Base-by-base conservation (phyloP, 1,140 invertebrate species). In the Thaumatotibia leucotreta region DNA sequence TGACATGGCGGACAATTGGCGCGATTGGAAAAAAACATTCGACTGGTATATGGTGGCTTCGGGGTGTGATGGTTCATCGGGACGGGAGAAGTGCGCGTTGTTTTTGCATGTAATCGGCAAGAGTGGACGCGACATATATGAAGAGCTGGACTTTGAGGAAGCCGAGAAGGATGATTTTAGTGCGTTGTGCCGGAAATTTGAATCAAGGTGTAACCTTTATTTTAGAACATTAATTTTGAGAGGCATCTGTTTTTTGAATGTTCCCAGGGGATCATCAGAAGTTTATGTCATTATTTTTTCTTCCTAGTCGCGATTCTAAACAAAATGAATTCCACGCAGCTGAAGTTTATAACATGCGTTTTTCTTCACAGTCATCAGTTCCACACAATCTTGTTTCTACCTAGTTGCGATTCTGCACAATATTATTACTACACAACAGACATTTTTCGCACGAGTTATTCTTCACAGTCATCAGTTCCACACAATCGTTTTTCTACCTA, bases 81-180 rank as follows among this genome's bases (percentile, higher is more conserved):
- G 24, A 3, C 10, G 31, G 8, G 66, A 72, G 39, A 72, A 72
- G 31, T 66, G 67, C 31, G 70, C 64, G 5, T 52, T 72, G 39
- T 69, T 69, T 4, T 24, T 69, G 14, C 70, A 69, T 29, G 62
- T 72, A 0, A 72, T 72, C 9, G 70, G 70, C 1, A 69, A 69
- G 24, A 33, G 31, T 17, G 61, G 70, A n/a, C 64, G 67, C 1
- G 67, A 72, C 11, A 33, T 72, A 1, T 64, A 52, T 23, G 62
- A 69, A 10, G 70, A 69, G 32, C 22, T 72, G 1, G 70, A 69
- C 10, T 32, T 69, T 2, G 22, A 35, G 2, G 20, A 64, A 2
- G n/a, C 33, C 20, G 20, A 65, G 6, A 66, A 63, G 10, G 62
- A 65, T 17, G 54, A 65, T 23, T 27, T 54, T 17, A 10, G 24